Conservation (phyloP, 1,140 invertebrate genomes). For the Diploscapter pachys region DNA sequence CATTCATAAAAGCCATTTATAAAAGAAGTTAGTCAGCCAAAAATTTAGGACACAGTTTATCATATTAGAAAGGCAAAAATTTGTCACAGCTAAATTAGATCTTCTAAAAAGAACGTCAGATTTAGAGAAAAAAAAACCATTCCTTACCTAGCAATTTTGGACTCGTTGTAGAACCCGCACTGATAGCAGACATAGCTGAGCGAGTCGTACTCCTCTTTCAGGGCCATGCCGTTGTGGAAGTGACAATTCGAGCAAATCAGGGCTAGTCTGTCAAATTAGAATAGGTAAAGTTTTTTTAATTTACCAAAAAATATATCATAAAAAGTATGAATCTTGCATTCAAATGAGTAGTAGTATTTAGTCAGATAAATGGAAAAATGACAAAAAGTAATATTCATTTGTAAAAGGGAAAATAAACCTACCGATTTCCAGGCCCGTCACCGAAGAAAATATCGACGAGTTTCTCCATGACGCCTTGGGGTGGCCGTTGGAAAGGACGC, state of each 20-base stretch:
- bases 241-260: slow-evolving; percentile 84
- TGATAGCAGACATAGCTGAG: slow-evolving; percentile 23
- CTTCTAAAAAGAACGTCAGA: too few relatives aligned
- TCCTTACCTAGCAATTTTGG: slow-evolving; percentile 27
- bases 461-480: slow-evolving; percentile 75
- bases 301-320: too few relatives aligned
- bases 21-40: too few relatives aligned
- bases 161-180: slow-evolving; percentile 28
- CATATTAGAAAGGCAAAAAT: too few relatives aligned
- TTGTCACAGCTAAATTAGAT: too few relatives aligned
- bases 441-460: slow-evolving; percentile 87
- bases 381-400: not conserved
- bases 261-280: slow-evolving; percentile 57
- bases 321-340: too few relatives aligned
- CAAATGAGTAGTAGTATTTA: too few relatives aligned
- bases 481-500: slow-evolving; percentile 66
- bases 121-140: not conserved
- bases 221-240: slow-evolving; percentile 92
- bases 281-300: not conserved
- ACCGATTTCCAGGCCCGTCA: slow-evolving; percentile 87
- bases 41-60: too few relatives aligned
- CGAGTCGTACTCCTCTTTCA: slow-evolving; percentile 91
- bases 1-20: too few relatives aligned
- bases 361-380: too few relatives aligned
- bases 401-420: slow-evolving; percentile 61